phyloP scores from a whole-genome alignment of 1,140 invertebrate genomes.

The Pogonus chalceus region DNA sequence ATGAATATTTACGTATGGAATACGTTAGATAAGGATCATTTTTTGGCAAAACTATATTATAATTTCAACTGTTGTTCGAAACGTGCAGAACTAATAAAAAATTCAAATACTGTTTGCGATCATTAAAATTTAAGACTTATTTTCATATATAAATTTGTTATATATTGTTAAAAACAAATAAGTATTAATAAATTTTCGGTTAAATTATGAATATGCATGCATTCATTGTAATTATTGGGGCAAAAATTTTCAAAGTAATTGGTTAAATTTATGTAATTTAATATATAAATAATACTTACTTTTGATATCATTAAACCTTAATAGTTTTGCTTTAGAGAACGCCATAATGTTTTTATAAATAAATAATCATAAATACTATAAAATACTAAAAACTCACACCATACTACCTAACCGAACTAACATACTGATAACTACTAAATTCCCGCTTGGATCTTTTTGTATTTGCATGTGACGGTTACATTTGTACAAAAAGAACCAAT shows the following conservation, averaged over 20 bases:
- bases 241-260: neutral
- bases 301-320: constrained; percentile 31
- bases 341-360: constrained; percentile 23
- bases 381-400: constrained; percentile 4
- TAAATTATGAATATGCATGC: neutral
- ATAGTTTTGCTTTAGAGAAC: constrained; percentile 32
- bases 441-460: too few species aligned
- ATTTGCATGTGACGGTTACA: too few species aligned
- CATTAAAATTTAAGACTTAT: constrained; percentile 13
- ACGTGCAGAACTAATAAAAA: too few species aligned
- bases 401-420: too few species aligned
- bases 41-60: too few species aligned
- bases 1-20: too few species aligned
- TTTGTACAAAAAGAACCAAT: too few species aligned
- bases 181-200: constrained; percentile 5
- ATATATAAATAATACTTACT: constrained; percentile 21
- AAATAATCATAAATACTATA: neutral
- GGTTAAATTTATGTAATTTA: constrained; percentile 8
- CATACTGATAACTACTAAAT: too few species aligned
- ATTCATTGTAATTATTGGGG: neutral
- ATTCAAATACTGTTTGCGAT: constrained; percentile 13
- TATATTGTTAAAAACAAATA: constrained; percentile 6
- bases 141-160: constrained; percentile 4
- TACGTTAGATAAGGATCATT: too few species aligned
- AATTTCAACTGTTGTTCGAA: too few species aligned